A percentile compares a stretch with the other conserved stretches of the same genome.
These are phyloP conservation scores for Orientallactaga sibirica DNA, from an alignment of 2,797 vertebrate species.

Conservation along the genomic window DNA sequence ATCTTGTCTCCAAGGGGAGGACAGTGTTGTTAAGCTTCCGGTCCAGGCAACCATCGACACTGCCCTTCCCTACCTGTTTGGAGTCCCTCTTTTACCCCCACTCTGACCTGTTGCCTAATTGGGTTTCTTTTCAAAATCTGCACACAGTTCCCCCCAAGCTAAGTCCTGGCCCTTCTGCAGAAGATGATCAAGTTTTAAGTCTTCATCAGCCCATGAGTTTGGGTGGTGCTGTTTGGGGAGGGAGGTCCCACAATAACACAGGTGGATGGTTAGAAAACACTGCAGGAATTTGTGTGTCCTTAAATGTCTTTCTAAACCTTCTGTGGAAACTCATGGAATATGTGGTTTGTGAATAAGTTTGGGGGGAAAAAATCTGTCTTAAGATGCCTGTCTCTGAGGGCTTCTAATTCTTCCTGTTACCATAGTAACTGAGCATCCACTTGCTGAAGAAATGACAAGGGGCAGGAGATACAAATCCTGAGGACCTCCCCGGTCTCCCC, in stretches of 20 bases:
- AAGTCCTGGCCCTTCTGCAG: not conserved
- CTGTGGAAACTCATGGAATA: not conserved
- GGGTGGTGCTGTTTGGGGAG: not conserved
- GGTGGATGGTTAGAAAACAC: not conserved
- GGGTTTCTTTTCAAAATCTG: constrained; percentile 16
- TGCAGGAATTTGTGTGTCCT: not conserved
- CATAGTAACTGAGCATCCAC: not conserved
- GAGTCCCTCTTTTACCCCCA: not conserved
- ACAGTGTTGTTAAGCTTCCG: not conserved
- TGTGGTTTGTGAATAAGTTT: not conserved
- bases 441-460: constrained; percentile 15
- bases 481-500: not conserved
- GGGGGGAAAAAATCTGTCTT: not conserved
- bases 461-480: not conserved
- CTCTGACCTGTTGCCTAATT: not conserved
- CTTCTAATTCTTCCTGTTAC: not conserved
- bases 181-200: not conserved
- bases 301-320: not conserved
- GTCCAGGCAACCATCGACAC: fast-evolving
- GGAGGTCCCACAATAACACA: not conserved
- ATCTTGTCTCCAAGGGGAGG: not conserved
- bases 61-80: not conserved
- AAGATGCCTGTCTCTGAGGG: not conserved
- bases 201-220: not conserved
- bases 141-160: not conserved